Evolutionary conservation across 2,888 invertebrate species (phyloP).

Genomic region (Miltochrista miniata): DNA sequence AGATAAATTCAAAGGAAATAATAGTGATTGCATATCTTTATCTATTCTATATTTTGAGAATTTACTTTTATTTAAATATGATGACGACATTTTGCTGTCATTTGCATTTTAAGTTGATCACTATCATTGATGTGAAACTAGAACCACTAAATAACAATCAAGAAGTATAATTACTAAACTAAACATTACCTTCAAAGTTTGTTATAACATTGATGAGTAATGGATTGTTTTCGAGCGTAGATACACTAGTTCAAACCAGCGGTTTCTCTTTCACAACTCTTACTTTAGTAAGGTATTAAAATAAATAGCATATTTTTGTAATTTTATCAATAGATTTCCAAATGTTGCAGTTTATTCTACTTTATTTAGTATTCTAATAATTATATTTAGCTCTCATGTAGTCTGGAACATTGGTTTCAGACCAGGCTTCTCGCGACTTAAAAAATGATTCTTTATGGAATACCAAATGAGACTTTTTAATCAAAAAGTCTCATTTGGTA

Average conservation of each 20-base stretch:
- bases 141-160: background rate
- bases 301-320: too few species aligned
- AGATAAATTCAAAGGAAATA: conserved; percentile 1
- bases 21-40: background rate
- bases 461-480: too few species aligned
- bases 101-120: background rate
- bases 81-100: background rate
- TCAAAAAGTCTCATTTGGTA: too few species aligned
- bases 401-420: too few species aligned
- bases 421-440: too few species aligned
- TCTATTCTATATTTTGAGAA: background rate
- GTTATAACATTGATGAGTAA: background rate
- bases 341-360: too few species aligned
- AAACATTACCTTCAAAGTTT: background rate
- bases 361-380: too few species aligned
- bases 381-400: too few species aligned
- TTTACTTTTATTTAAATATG: background rate
- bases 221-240: background rate
- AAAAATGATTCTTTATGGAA: too few species aligned
- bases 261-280: background rate
- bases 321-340: too few species aligned
- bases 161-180: background rate
- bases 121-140: background rate
- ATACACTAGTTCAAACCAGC: background rate
- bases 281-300: too few species aligned